phyloP scores from a whole-genome alignment of 2,888 invertebrate species.

The Torymus tubicola region DNA sequence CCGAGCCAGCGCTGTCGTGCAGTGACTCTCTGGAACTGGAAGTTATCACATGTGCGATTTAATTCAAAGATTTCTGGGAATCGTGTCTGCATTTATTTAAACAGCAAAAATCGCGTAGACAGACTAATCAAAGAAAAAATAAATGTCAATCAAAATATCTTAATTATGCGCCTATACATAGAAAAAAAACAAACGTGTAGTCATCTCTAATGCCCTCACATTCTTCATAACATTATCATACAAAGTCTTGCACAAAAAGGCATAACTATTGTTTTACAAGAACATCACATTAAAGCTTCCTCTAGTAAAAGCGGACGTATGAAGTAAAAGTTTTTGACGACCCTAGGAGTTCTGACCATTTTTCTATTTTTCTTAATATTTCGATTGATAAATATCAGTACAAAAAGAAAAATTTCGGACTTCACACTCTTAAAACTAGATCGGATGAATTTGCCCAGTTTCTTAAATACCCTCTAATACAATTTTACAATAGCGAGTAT shows the following conservation, averaged over 20 bases:
- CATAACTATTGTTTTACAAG: neutral
- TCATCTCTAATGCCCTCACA: neutral
- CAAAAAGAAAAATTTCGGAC: conserved; percentile 10
- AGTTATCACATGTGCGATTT: too few species aligned
- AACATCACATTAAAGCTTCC: neutral
- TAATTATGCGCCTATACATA: too few species aligned
- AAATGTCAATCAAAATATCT: too few species aligned
- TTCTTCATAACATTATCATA: neutral
- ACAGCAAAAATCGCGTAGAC: too few species aligned
- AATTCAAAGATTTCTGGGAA: too few species aligned
- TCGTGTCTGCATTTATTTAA: too few species aligned
- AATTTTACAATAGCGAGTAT: neutral
- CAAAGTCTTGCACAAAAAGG: neutral
- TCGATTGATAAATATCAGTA: neutral
- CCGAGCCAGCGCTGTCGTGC: too few species aligned
- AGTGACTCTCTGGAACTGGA: too few species aligned
- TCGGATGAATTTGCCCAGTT: neutral
- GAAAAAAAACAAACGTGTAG: neutral
- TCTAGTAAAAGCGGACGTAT: neutral
- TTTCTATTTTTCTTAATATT: neutral
- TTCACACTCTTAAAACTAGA: neutral
- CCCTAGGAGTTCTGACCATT: conserved; percentile 21
- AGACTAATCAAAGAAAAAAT: too few species aligned
- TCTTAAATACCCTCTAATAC: neutral
- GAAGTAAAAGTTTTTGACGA: conserved; percentile 17